phyloP scores from a whole-genome alignment of 2,113 vertebrate species.

The Alces alces region DNA sequence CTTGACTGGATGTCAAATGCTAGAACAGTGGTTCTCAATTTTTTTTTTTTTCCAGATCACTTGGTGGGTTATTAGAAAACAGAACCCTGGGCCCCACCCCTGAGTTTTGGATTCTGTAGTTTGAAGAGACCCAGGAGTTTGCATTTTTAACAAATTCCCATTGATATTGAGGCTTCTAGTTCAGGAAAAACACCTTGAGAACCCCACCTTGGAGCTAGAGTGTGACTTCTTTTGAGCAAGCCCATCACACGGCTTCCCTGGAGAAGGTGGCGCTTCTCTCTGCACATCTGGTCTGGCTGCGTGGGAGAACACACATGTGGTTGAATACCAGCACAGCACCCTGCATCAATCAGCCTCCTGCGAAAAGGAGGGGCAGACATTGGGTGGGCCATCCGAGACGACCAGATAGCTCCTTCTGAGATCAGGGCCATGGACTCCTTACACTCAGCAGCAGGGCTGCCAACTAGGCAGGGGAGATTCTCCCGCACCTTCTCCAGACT shows the following conservation, averaged over 20 bases:
- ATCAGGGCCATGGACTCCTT: not conserved
- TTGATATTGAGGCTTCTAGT: not conserved
- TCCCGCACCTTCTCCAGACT: not conserved
- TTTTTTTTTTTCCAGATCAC: not conserved
- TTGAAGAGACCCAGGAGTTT: not conserved
- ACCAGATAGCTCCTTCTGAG: not conserved
- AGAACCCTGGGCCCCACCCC: not conserved
- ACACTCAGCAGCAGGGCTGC: not conserved
- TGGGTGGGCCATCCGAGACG: not conserved
- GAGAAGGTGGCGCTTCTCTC: not conserved
- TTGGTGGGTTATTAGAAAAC: not conserved
- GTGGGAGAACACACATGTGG: not conserved
- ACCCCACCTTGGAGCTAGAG: not conserved
- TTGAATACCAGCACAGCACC: not conserved
- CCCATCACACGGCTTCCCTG: not conserved
- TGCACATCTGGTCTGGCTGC: conserved; percentile 8
- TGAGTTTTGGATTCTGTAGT: not conserved
- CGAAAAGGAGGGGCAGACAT: not conserved
- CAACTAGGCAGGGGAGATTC: not conserved
- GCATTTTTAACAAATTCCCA: not conserved
- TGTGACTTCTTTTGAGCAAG: conserved; percentile 15
- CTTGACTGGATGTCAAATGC: not conserved
- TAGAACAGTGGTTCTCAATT: not conserved
- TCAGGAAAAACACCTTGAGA: conserved; percentile 10
- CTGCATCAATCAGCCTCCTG: not conserved